Conservation (phyloP, 1,140 invertebrate genomes). For the Rhagoletis pomonella region DNA sequence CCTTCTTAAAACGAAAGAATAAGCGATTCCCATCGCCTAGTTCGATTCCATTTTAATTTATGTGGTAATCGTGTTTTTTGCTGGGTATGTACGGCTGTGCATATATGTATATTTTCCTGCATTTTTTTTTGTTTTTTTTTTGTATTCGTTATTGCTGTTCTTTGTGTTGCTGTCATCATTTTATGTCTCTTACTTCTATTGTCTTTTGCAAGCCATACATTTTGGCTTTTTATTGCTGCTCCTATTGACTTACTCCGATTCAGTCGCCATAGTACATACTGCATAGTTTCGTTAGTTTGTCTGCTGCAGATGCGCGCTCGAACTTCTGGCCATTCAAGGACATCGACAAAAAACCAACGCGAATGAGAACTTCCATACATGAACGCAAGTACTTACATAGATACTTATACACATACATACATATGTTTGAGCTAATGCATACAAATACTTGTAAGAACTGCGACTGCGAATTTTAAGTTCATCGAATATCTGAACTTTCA, state of each 20-base stretch:
- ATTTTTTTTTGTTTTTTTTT: background rate
- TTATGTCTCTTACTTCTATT: background rate
- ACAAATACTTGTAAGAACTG: background rate
- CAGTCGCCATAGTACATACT: background rate
- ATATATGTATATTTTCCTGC: no score
- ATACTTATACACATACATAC: background rate
- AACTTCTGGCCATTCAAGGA: constrained; percentile 36
- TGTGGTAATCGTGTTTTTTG: no score
- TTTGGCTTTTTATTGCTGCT: background rate
- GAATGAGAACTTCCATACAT: background rate
- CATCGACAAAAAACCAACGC: background rate
- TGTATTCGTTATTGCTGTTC: background rate
- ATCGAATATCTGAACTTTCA: background rate
- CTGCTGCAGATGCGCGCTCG: background rate
- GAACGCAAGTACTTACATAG: background rate
- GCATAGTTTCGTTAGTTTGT: constrained; percentile 30
- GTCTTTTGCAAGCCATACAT: background rate
- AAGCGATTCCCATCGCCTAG: no score
- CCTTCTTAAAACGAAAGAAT: no score
- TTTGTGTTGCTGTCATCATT: constrained; percentile 28
- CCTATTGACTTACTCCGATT: constrained; percentile 17
- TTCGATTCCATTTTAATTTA: no score
- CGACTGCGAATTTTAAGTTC: background rate
- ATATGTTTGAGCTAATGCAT: background rate
- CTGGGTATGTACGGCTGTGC: no score